These are phyloP conservation scores for Sebastes nivosus DNA, from an alignment of 2,797 vertebrate genomes.

Conservation along the genomic window DNA sequence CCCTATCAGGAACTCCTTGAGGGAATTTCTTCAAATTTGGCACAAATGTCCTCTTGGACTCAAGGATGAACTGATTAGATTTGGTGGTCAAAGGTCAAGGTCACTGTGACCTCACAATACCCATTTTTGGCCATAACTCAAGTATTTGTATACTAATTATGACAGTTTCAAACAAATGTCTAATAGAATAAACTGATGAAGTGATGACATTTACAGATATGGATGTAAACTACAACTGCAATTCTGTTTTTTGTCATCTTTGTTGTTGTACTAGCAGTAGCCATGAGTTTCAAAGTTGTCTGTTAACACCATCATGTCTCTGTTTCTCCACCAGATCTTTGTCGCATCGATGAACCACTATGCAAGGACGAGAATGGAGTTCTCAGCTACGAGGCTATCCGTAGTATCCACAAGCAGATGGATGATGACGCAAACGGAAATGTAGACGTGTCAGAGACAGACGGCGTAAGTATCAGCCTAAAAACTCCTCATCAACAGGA, in stretches of 20 bases:
- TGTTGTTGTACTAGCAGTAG: background rate
- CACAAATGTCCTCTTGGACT: no score
- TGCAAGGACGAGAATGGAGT: slow-evolving; percentile 90
- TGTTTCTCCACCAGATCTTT: slow-evolving; percentile 86
- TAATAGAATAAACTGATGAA: no score
- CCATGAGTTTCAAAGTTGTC: background rate
- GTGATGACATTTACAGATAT: no score
- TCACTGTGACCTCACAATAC: no score
- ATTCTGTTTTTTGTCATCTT: background rate
- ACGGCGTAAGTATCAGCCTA: slow-evolving; percentile 85
- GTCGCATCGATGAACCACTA: slow-evolving; percentile 89
- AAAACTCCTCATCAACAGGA: background rate
- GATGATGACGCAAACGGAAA: slow-evolving; percentile 97
- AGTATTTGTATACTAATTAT: no score
- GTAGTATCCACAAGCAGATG: slow-evolving; percentile 98
- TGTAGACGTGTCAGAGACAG: slow-evolving; percentile 93
- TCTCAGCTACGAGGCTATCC: slow-evolving; percentile 94
- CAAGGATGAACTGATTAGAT: no score
- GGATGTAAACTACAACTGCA: no score
- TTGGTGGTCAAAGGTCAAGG: no score
- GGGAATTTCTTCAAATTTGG: no score
- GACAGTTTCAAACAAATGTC: no score
- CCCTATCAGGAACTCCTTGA: no score
- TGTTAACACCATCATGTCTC: background rate
- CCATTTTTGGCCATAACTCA: no score